A percentile compares a stretch with the other conserved stretches of the same genome.
These are phyloP conservation scores for Auanema sp. DNA, from an alignment of 2,888 invertebrate genomes.

Conservation along the genomic window DNA sequence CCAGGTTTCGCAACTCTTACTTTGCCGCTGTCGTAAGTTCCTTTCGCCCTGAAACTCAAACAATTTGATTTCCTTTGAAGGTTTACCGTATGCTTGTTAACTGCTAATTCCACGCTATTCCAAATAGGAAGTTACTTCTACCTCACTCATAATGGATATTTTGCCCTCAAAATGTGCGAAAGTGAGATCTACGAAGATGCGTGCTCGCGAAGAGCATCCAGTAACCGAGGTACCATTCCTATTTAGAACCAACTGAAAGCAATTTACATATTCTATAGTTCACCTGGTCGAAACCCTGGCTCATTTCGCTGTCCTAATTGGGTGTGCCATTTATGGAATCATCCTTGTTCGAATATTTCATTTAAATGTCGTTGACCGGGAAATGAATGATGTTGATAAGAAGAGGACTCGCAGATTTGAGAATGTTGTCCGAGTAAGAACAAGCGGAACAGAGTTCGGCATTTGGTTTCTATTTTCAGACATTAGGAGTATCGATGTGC, in stretches of 20 bases:
- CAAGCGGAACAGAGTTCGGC: not conserved
- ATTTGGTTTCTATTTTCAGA: slow-evolving; percentile 7
- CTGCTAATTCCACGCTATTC: slow-evolving; percentile 17
- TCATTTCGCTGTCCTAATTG: slow-evolving; percentile 11
- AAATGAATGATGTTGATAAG: slow-evolving; percentile 1
- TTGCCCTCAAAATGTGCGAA: not conserved
- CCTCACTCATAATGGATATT: slow-evolving; percentile 11
- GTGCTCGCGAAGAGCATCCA: slow-evolving; percentile 9
- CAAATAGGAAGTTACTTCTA: slow-evolving; percentile 18
- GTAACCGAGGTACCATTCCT: not conserved
- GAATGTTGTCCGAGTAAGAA: slow-evolving; percentile 7
- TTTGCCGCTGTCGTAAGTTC: slow-evolving; percentile 16
- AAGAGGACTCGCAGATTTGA: not conserved
- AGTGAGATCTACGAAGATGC: not conserved
- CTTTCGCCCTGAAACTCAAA: not conserved
- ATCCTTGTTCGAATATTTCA: slow-evolving; percentile 12
- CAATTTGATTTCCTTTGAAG: not conserved
- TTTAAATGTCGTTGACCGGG: slow-evolving; percentile 5
- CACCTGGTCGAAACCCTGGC: slow-evolving; percentile 18
- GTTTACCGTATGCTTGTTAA: slow-evolving; percentile 9
- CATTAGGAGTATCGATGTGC: slow-evolving; percentile 16
- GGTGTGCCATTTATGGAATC: slow-evolving; percentile 3
- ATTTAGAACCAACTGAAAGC: not conserved
- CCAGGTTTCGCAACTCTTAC: slow-evolving; percentile 3
- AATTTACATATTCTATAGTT: not conserved